Base-by-base conservation (phyloP, 2,113 vertebrate genomes). In the Dicentrarchus labrax region DNA sequence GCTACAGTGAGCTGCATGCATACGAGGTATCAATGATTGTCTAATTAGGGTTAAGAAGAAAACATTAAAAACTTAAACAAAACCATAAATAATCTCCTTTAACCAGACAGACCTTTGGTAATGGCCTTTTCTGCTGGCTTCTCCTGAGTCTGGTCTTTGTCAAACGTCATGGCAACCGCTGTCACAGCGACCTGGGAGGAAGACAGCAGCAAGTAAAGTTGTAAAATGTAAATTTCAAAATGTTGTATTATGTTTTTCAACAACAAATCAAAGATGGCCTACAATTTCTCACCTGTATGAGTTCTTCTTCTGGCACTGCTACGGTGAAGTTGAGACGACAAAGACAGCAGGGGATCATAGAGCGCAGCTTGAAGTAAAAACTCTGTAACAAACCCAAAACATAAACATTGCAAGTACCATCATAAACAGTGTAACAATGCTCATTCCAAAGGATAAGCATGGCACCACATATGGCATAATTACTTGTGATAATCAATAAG, bases 301-400 rank as follows among this genome's bases (percentile, higher is more conserved):
- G 94, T 83, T 99, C 98, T 90, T 99, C 98, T 86, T 99, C 98
- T 71, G 98, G 98, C 59, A 99, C 95, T 22, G 98, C 97, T 9
- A 99, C 98, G 12, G 97, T 96, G 80, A 99, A 99, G 94, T 99
- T 99, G 7, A 99, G 96, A 79, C 98, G 98, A 94, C 97, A 99
- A 50, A 99, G 96, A 81, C 98, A 99, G 94, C 98, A 99, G 59
- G 98, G 98, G 61, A 97, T 95, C 98, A 99, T 99, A 5, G 97
- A 99, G 1, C 98, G 96, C 41, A 99, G 94, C 89, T 99, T 99
- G 91, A 99, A 99, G 94, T 99, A 99, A 62, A 99, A 95, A 90
- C 97, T 99, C 98, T 99, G 93, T 22, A 88, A 93, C 17, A 94
- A 83, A 86, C 2, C 48, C 12, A 72, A 54, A 75, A 78, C 38